A percentile compares a stretch with the other conserved stretches of the same genome.
Evolutionary conservation across 2,113 vertebrate genomes (phyloP).

Genomic region (Donacobius atricapilla): DNA sequence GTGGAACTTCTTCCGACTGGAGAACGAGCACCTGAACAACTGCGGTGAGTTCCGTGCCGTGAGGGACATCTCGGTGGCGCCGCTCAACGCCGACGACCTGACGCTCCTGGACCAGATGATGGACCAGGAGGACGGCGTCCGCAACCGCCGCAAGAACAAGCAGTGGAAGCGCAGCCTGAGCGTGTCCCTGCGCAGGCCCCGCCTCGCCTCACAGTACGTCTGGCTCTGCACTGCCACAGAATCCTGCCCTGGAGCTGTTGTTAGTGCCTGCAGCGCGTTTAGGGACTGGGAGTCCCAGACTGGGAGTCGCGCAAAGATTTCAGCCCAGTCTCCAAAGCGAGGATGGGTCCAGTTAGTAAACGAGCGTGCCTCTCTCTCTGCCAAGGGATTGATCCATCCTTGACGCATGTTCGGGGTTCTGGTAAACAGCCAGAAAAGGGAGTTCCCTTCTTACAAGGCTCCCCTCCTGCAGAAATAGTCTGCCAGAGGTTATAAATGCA

Average conservation of each 20-base stretch:
- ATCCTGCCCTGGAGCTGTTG: accelerated
- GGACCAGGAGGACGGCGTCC: slow-evolving; percentile 96
- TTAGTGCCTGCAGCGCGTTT: accelerated
- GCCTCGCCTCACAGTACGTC: slow-evolving; percentile 89
- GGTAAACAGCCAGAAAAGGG: background rate
- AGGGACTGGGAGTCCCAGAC: background rate
- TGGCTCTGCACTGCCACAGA: background rate
- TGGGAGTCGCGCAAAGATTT: background rate
- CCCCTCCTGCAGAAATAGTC: background rate
- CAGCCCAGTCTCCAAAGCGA: background rate
- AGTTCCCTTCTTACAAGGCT: background rate
- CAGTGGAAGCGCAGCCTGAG: slow-evolving; percentile 91
- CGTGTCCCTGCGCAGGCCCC: slow-evolving; percentile 86
- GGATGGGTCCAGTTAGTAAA: background rate
- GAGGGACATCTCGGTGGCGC: slow-evolving; percentile 95
- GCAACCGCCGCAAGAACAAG: slow-evolving; percentile 92
- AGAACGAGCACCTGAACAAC: slow-evolving; percentile 99
- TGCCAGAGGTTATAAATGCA: background rate
- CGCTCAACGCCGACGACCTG: slow-evolving; percentile 96
- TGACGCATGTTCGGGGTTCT: background rate
- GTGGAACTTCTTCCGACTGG: slow-evolving; percentile 99
- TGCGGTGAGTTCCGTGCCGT: slow-evolving; percentile 97
- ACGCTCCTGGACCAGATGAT: slow-evolving; percentile 99
- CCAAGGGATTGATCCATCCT: background rate
- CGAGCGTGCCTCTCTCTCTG: background rate